Evolutionary conservation across 2,797 vertebrate species (phyloP).

Genomic region (Sebastes taczanowskii): DNA sequence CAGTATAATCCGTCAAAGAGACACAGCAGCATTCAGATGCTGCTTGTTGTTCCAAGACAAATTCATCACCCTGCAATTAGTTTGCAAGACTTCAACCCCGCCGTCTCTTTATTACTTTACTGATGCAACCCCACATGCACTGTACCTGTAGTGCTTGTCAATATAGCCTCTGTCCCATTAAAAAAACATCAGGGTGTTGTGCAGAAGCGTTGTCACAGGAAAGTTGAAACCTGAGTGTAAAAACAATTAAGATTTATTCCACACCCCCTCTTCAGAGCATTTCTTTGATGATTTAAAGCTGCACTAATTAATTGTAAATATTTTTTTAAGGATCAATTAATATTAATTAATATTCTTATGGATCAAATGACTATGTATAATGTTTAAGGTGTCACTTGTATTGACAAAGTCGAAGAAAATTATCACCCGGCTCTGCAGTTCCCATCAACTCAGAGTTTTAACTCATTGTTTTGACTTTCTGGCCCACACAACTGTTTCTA

Average conservation of each 20-base stretch:
- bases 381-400: not conserved
- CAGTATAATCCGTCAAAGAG: slow-evolving; percentile 69
- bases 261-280: not conserved
- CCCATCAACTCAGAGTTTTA: not conserved
- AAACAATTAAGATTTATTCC: not conserved
- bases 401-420: not conserved
- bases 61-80: slow-evolving; percentile 74
- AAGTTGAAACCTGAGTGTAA: not conserved
- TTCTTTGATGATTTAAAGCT: not conserved
- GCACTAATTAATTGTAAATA: not conserved
- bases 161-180: slow-evolving; percentile 23
- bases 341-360: not conserved
- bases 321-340: not conserved
- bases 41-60: slow-evolving; percentile 70
- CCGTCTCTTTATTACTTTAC: slow-evolving; percentile 57
- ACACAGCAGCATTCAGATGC: slow-evolving; percentile 68
- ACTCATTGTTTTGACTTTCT: not conserved
- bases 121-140: slow-evolving; percentile 24
- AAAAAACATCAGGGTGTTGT: slow-evolving; percentile 8
- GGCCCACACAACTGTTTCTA: not conserved
- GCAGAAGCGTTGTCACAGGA: not conserved
- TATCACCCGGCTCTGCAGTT: not conserved
- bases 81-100: slow-evolving; percentile 59
- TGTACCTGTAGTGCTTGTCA: slow-evolving; percentile 22
- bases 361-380: not conserved